Evolutionary conservation across 1,140 invertebrate genomes (phyloP).

Genomic region (Leptinotarsa texana): DNA sequence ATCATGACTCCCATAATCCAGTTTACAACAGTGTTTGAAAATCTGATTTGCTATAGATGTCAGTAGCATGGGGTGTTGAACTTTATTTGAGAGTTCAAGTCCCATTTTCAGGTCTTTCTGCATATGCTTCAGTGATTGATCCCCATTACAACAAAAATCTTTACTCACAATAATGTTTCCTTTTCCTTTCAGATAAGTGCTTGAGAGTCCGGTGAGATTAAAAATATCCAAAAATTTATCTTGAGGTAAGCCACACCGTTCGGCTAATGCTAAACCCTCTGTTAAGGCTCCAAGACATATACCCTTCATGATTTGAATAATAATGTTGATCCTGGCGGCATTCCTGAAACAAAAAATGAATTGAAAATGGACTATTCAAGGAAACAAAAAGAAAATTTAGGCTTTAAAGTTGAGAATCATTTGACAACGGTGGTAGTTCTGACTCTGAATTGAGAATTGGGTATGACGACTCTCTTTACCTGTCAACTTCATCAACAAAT

Average conservation of each 20-base stretch:
- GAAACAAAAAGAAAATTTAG: no score
- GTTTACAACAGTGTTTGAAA: constrained; percentile 91
- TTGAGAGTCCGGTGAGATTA: constrained; percentile 79
- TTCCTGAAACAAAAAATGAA: constrained; percentile 45
- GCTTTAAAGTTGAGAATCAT: no score
- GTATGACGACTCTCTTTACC: no score
- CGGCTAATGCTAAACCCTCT: constrained; percentile 90
- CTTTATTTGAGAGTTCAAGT: constrained; percentile 80
- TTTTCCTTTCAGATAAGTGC: constrained; percentile 82
- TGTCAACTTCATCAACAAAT: no score
- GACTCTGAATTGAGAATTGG: no score
- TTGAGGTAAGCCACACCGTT: constrained; percentile 84
- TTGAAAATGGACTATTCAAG: no score
- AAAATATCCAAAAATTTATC: constrained; percentile 89
- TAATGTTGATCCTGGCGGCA: constrained; percentile 92
- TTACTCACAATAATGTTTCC: constrained; percentile 74
- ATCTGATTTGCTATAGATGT: constrained; percentile 92
- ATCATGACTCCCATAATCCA: constrained; percentile 93
- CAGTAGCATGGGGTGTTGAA: constrained; percentile 88
- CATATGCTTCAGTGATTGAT: constrained; percentile 85
- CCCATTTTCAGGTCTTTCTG: constrained; percentile 92
- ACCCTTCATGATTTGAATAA: constrained; percentile 65
- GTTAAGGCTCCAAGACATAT: constrained; percentile 84
- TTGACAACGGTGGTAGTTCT: no score
- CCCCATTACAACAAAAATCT: constrained; percentile 77